Base-by-base conservation (phyloP, 2,888 invertebrate species). In the Sesamia inferens region DNA sequence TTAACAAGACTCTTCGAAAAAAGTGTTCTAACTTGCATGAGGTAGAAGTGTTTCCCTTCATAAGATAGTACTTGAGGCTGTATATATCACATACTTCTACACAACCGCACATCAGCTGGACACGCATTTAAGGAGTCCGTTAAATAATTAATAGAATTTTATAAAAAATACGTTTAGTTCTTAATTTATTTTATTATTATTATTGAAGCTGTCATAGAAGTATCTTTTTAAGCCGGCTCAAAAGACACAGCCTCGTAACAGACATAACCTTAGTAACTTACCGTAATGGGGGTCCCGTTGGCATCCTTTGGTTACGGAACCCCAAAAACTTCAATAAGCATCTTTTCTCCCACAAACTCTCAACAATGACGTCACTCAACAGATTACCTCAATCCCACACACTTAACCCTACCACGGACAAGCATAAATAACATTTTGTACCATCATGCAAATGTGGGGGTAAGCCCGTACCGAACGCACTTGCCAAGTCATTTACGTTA, bases 401-500 rank as follows among this genome's bases (percentile, higher is more conserved):
- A 73, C 64, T 62, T 67, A 73, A 84, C 75, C 78, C 74, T 69
- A 19, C 59, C 70, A 58, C 68, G 64, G 62, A 71, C 74, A 67
- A 31, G 51, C 74, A 72, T 83, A 85, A 85, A 85, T 82, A 78
- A 76, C 78, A 72, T 82, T 83, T 79, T 76, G 82, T 77, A 74
- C 71, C 82, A 80, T 83, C 82, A 84, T 87, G 87, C 86, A 84
- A 78, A 82, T 80, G 76, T 64, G 31, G 76, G 71, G 82, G 74
- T 87, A 87, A 85, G 80, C 82, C 69, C 74, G 70, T 83, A 78
- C 79, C 71, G 78, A 79, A 77, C 76, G 77, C 78, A 71, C 77
- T 65, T 80, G 87, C 73, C 82, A 86, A 87, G 76, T 78, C 67
- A 14, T n/a, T 63, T 77, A 71, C 76, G 82, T 79, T 80, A 63